Percentiles rank a stretch among this genome's conserved stretches.
phyloP scores from a whole-genome alignment of 2,888 invertebrate genomes.

The Enchytraeus crypticus region DNA sequence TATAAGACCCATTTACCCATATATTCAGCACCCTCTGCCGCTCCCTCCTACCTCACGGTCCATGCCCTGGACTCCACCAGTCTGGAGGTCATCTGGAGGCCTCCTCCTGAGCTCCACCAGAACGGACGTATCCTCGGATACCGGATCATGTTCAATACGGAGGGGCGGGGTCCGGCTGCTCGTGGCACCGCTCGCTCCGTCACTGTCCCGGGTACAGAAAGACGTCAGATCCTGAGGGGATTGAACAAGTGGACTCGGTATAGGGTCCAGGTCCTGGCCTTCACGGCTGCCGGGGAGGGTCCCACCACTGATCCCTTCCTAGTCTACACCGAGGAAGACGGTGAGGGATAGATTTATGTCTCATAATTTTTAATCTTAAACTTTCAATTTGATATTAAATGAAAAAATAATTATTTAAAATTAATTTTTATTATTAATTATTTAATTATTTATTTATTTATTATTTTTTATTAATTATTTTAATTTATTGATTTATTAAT shows the following conservation, averaged over 20 bases:
- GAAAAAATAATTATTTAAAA: not conserved
- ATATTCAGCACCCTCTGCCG: conserved; percentile 88
- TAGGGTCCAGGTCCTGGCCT: conserved; percentile 72
- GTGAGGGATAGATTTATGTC: conserved; percentile 32
- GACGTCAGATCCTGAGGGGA: conserved; percentile 68
- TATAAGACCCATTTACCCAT: too few relatives aligned
- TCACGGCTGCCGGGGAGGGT: conserved; percentile 89
- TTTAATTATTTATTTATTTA: too few relatives aligned
- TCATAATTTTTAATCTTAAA: not conserved
- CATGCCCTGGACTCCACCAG: conserved; percentile 78
- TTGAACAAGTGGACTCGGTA: conserved; percentile 91
- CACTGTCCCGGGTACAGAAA: conserved; percentile 47
- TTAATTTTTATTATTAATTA: too few relatives aligned
- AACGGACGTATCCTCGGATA: conserved; percentile 59
- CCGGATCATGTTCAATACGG: too few relatives aligned
- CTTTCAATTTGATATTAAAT: not conserved
- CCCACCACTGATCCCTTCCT: conserved; percentile 93
- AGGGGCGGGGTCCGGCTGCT: conserved; percentile 51
- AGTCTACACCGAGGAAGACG: conserved; percentile 88
- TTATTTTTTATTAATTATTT: too few relatives aligned
- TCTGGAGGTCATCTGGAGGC: conserved; percentile 81
- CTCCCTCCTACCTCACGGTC: conserved; percentile 86
- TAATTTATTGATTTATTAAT: too few relatives aligned
- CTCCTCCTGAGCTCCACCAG: conserved; percentile 79
- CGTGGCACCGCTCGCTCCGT: conserved; percentile 24